phyloP scores from a whole-genome alignment of 2,797 vertebrate genomes.

The Amniataba percoides region DNA sequence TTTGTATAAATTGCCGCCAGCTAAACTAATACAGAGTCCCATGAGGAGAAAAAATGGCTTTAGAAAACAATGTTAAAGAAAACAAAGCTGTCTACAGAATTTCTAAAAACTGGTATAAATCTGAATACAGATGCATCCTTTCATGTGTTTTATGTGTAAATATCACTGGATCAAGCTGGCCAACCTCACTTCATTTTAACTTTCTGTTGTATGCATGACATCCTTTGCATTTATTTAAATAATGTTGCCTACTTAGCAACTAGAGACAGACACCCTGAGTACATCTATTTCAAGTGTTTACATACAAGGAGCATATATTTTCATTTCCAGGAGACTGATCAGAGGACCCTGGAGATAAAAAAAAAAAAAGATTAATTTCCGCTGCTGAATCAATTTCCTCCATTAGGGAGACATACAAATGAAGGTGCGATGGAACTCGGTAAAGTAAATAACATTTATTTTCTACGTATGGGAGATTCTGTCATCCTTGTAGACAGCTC shows the following conservation, averaged over 20 bases:
- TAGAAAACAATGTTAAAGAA: neutral
- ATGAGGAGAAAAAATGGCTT: neutral
- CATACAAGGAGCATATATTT: neutral
- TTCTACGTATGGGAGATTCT: neutral
- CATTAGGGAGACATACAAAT: neutral
- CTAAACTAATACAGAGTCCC: neutral
- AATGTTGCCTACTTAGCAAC: neutral
- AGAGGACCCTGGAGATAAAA: neutral
- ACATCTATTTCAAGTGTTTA: neutral
- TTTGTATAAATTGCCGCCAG: neutral
- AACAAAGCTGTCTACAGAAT: neutral
- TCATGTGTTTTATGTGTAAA: neutral
- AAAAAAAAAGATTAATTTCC: neutral
- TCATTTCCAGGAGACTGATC: neutral
- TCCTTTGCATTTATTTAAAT: neutral
- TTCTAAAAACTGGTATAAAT: neutral
- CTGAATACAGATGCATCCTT: neutral
- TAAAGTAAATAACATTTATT: neutral
- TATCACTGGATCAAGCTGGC: neutral
- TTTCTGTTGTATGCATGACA: neutral
- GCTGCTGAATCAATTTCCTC: conserved; percentile 4
- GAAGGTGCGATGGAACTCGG: neutral
- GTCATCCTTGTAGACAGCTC: neutral
- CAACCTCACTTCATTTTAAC: neutral
- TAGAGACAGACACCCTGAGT: neutral